These are phyloP conservation scores for Hydractinia echinata DNA, from an alignment of 30 jellyfish, hydroid and myxozoan species.

Conservation along the genomic window DNA sequence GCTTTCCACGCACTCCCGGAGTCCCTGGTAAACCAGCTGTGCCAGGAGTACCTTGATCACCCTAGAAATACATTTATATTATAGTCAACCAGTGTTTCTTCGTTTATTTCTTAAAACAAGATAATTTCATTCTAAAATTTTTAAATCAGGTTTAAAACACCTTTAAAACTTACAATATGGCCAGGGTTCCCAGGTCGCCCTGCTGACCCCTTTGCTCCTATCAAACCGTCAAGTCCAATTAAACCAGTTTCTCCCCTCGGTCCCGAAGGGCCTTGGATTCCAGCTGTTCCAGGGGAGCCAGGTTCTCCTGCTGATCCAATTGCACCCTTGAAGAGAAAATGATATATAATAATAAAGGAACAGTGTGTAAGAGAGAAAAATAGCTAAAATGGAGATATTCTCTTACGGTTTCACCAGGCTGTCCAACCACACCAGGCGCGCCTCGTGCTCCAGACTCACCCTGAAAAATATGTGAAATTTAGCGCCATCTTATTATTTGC, in stretches of 20 bases:
- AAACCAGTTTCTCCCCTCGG: slow-evolving; percentile 37
- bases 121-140: neutral
- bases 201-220: slow-evolving; percentile 74
- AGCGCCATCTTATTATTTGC: neutral
- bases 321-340: neutral
- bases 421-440: slow-evolving; percentile 66
- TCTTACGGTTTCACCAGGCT: slow-evolving; percentile 41
- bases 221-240: slow-evolving; percentile 63
- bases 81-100: slow-evolving; percentile 5
- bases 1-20: slow-evolving; percentile 68
- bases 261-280: slow-evolving; percentile 40
- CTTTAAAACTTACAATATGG: neutral
- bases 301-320: slow-evolving; percentile 43
- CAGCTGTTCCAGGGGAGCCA: slow-evolving; percentile 38
- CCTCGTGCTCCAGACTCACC: slow-evolving; percentile 83
- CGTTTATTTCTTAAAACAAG: slow-evolving; percentile 19
- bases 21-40: slow-evolving; percentile 65
- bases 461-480: neutral
- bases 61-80: slow-evolving; percentile 17
- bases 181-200: slow-evolving; percentile 62
- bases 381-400: neutral
- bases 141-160: neutral
- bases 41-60: slow-evolving; percentile 57
- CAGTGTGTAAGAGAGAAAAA: neutral
- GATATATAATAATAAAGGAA: neutral